A percentile compares a stretch with the other conserved stretches of the same genome.
phyloP scores from a whole-genome alignment of 2,888 invertebrate genomes.

The Aphrophora alni region DNA sequence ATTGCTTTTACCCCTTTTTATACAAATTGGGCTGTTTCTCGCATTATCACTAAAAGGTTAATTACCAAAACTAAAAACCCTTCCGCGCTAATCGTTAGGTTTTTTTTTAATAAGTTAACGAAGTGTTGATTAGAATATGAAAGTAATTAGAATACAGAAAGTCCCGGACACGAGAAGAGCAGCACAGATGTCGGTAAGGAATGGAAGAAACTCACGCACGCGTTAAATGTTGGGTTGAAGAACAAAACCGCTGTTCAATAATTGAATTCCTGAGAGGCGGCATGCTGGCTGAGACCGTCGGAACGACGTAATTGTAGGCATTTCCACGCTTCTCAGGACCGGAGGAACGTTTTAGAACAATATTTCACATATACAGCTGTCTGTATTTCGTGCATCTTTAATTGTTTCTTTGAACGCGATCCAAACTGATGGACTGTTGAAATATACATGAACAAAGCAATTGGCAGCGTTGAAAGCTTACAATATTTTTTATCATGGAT shows the following conservation, averaged over 20 bases:
- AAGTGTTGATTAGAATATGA: background rate
- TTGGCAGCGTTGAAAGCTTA: no score
- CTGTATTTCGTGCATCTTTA: no score
- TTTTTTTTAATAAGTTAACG: background rate
- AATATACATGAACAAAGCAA: no score
- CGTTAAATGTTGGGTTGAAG: background rate
- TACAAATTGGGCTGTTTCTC: background rate
- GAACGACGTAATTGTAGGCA: no score
- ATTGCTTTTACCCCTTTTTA: background rate
- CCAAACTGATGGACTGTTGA: no score
- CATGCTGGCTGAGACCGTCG: background rate
- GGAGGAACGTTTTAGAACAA: no score
- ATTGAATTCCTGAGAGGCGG: background rate
- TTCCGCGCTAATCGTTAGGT: background rate
- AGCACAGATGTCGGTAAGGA: no score
- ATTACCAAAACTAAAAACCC: background rate
- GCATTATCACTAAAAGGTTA: background rate
- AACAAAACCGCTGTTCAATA: background rate
- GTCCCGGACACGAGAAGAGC: background rate
- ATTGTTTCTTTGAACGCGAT: no score
- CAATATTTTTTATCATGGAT: no score
- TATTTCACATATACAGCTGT: no score
- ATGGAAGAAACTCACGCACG: background rate
- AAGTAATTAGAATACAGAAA: background rate
- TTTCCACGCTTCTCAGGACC: no score